Conservation (phyloP, 2,797 vertebrate genomes). For the Cossypha niveicapilla region DNA sequence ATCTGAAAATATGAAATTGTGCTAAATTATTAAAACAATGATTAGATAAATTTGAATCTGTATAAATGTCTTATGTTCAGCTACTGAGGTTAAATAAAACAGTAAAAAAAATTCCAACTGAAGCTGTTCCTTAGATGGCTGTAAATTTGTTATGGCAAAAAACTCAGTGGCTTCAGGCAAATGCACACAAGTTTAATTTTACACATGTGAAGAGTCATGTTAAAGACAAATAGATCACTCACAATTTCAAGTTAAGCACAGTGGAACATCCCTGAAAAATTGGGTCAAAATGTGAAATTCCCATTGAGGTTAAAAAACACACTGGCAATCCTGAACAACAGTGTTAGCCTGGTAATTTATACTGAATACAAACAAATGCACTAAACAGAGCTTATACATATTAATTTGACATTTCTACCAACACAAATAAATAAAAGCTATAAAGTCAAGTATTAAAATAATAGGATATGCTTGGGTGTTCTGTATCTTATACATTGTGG, state of each 20-base stretch:
- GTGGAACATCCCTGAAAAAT: neutral
- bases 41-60: neutral
- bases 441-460: neutral
- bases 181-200: neutral
- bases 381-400: constrained; percentile 28
- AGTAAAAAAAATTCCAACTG: neutral
- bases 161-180: neutral
- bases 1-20: neutral
- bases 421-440: constrained; percentile 19
- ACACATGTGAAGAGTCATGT: neutral
- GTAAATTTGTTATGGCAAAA: neutral
- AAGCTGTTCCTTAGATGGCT: neutral
- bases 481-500: neutral
- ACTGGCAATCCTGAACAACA: neutral
- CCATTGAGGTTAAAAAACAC: neutral
- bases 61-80: neutral
- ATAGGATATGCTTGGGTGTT: neutral
- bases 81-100: neutral
- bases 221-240: neutral
- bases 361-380: neutral
- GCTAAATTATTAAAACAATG: neutral
- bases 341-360: neutral
- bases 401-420: constrained; percentile 3
- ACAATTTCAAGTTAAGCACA: neutral
- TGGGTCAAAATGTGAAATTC: neutral